Evolutionary conservation across 2,888 invertebrate species (phyloP), one percentile per base, ranked within the genome.

Genomic region (Drosophila siamana): DNA sequence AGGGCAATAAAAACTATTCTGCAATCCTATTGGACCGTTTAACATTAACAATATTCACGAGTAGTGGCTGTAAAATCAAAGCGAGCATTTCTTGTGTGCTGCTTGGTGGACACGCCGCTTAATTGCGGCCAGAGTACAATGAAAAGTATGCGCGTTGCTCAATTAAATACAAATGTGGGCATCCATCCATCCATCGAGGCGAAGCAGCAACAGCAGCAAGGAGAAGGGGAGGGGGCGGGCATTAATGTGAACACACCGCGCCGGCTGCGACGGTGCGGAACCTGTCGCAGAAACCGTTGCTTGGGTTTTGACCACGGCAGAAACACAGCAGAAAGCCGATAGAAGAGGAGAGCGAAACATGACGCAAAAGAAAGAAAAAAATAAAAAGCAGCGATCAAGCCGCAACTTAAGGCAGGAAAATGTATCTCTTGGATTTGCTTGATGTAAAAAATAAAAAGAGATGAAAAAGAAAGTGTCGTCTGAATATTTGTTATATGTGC

Each of bases 151-250:
- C 85, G 72, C 70, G 73, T 81, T 81, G 79, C 79, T 74, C 87
- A 88, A 88, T 85, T 85, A 85, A 84, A 80, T 80, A 84, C 85
- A 76, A 78, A 86, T 74, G 87, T 78, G 84, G 76, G 76, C 84
- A 84, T 74, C 62, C 77, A 87, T 86, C 84, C 80, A 71, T 81
- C 72, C 72, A 80, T 52, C 59, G 36, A 72, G 68, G 68, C 68
- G 48, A 61, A 68, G 55, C 64, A 64, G 38, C 55, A 67, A 63
- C 33, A 68, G 33, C 28, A 41, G 55, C n/a, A 43, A 15, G 26
- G 16, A 11, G 5, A 33, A n/a, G n/a, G n/a, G n/a, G n/a, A n/a
- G 5, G 33, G 33, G 33, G 4, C 33, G 4, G 38, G 41, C 43
- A 51, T 52, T 40, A 57, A 40, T 41, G 43, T 6, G 41, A 54